Percentiles rank a stretch among this genome's conserved stretches.
Evolutionary conservation across 2,888 invertebrate species (phyloP).

Genomic region (Pasiphila rectangulata): DNA sequence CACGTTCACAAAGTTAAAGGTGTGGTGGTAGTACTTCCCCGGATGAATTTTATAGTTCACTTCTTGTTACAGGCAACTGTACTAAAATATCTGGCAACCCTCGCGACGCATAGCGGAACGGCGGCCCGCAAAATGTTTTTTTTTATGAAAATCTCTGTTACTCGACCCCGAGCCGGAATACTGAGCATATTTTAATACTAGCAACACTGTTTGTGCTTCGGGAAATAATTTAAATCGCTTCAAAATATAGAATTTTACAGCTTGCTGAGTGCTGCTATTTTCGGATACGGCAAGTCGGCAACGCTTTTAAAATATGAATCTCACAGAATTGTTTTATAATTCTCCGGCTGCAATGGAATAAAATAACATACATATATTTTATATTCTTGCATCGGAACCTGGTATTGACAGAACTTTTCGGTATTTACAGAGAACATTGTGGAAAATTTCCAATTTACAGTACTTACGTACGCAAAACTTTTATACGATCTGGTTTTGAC

Average conservation of each 20-base stretch:
- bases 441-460: too few relatives aligned
- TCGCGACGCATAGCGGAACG: not conserved
- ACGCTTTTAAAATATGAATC: conserved; percentile 12
- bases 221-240: conserved; percentile 35
- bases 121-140: conserved; percentile 35
- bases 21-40: too few relatives aligned
- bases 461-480: too few relatives aligned
- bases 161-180: conserved; percentile 34
- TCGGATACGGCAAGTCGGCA: conserved; percentile 13
- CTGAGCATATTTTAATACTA: conserved; percentile 42
- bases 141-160: conserved; percentile 48
- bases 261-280: conserved; percentile 1
- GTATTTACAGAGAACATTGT: too few relatives aligned
- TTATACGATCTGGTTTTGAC: too few relatives aligned
- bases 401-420: too few relatives aligned
- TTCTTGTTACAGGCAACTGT: too few relatives aligned
- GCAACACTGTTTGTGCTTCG: conserved; percentile 26
- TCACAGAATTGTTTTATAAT: conserved; percentile 11
- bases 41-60: too few relatives aligned
- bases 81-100: conserved; percentile 6
- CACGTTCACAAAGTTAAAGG: too few relatives aligned
- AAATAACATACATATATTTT: too few relatives aligned
- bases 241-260: conserved; percentile 29
- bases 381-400: too few relatives aligned
- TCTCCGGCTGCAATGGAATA: conserved; percentile 12